Percentiles rank a stretch among this genome's conserved stretches.
phyloP scores from a whole-genome alignment of 2,888 invertebrate genomes.

The Molorchus minor region DNA sequence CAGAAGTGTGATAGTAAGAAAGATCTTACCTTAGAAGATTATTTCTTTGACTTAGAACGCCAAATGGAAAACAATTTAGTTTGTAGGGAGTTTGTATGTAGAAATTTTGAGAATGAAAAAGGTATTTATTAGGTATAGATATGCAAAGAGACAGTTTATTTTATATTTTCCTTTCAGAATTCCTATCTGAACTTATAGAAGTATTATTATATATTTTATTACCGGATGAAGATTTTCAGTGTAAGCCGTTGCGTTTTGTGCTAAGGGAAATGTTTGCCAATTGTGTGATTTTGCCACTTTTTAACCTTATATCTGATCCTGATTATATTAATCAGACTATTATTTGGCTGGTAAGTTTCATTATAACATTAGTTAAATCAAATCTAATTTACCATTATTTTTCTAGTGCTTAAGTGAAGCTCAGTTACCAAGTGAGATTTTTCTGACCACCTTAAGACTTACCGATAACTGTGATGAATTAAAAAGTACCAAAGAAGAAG shows the following conservation, averaged over 20 bases:
- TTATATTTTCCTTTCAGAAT: constrained; percentile 66
- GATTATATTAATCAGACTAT: constrained; percentile 92
- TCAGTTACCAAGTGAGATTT: constrained; percentile 81
- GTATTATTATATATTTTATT: constrained; percentile 83
- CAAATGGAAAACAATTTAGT: constrained; percentile 82
- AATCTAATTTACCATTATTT: background rate
- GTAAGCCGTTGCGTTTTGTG: constrained; percentile 80
- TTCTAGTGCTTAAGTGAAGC: constrained; percentile 82
- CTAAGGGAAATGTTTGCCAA: constrained; percentile 69
- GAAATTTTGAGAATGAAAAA: constrained; percentile 72
- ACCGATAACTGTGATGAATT: constrained; percentile 85
- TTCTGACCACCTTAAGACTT: constrained; percentile 82
- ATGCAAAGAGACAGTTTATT: too few species aligned
- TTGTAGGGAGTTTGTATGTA: constrained; percentile 84
- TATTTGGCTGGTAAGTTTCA: constrained; percentile 81
- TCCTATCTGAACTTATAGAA: constrained; percentile 84
- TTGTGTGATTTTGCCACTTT: constrained; percentile 64
- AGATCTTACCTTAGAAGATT: constrained; percentile 68
- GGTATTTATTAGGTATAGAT: too few species aligned
- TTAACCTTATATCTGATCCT: constrained; percentile 84
- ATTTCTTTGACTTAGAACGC: constrained; percentile 90
- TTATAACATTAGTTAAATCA: background rate
- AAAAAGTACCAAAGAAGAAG: constrained; percentile 79
- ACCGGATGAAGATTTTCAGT: constrained; percentile 85
- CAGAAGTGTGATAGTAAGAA: constrained; percentile 65